Base-by-base conservation (phyloP, 2,797 vertebrate genomes). In the Danio albolineatus region DNA sequence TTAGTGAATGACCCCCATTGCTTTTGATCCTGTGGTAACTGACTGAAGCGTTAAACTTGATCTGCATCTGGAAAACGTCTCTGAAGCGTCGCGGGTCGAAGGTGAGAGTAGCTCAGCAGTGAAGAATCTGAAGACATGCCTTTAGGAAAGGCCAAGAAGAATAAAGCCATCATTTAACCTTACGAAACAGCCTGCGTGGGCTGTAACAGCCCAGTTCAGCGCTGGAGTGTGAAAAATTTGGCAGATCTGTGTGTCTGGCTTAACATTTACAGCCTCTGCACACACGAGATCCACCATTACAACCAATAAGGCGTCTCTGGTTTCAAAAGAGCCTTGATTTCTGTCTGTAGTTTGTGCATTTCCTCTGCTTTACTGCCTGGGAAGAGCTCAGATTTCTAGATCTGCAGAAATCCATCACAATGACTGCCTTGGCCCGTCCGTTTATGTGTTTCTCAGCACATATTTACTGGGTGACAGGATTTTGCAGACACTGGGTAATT, bases 181-280 rank as follows among this genome's bases (percentile, higher is more conserved):
- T 19, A 38, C 46, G 16, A 67, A 77, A 77, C 19, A 6, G 53
- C 12, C 10, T 12, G 5, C 3, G 17, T 57, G 21, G 4, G 43
- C 17, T 64, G 64, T 62, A 76, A 65, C 60, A 49, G 19, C 12
- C 64, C 28, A 56, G 49, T 60, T 60, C 49, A 65, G 73, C 17
- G n/a, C 28, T 39, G 2, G 0, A 43, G 6, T 2, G 53, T 60
- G 65, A 60, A 76, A 57, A 74, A 49, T 39, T 36, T 49, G 21
- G 60, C 41, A n/a, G 7, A 51, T 49, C 16, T 60, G 2, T 75
- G 73, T 75, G 28, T 51, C n/a, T 62, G 6, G 16, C 4, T 73
- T 61, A 21, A 74, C 57, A 74, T 74, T 74, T 74, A 61, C 57
- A 73, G 72, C 72, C 54, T 48, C 44, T 61, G 43, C 71, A 60